Evolutionary conservation across 2,888 invertebrate genomes (phyloP).

Genomic region (Neoaliturus tenellus): DNA sequence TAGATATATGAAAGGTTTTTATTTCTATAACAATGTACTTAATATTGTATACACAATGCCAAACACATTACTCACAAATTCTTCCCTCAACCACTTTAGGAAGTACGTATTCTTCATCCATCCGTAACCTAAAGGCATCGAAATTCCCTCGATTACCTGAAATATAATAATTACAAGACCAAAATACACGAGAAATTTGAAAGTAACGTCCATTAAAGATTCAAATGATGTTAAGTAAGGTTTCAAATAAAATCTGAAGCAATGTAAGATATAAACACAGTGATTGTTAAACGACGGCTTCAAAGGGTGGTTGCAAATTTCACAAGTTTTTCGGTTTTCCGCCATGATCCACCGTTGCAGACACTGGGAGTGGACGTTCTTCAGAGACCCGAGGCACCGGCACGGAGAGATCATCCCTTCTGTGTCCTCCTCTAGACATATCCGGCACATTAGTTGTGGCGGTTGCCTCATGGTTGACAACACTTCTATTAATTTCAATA

Average conservation of each 20-base stretch:
- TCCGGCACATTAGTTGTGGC: not conserved
- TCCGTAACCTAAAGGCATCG: too few species aligned
- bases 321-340: not conserved
- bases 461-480: not conserved
- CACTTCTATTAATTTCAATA: not conserved
- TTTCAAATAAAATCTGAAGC: not conserved
- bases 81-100: too few species aligned
- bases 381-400: not conserved
- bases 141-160: not conserved
- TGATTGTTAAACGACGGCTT: not conserved
- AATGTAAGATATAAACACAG: not conserved
- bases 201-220: not conserved
- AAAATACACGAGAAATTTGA: not conserved
- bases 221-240: not conserved
- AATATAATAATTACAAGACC: not conserved
- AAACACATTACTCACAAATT: too few species aligned
- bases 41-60: too few species aligned
- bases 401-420: not conserved
- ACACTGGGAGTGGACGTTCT: not conserved
- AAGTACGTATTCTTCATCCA: too few species aligned
- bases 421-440: not conserved
- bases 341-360: not conserved
- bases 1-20: too few species aligned
- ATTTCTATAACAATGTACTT: too few species aligned
- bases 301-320: constrained; percentile 14